Conservation (phyloP, 2,888 invertebrate genomes). For the Busseola fusca region DNA sequence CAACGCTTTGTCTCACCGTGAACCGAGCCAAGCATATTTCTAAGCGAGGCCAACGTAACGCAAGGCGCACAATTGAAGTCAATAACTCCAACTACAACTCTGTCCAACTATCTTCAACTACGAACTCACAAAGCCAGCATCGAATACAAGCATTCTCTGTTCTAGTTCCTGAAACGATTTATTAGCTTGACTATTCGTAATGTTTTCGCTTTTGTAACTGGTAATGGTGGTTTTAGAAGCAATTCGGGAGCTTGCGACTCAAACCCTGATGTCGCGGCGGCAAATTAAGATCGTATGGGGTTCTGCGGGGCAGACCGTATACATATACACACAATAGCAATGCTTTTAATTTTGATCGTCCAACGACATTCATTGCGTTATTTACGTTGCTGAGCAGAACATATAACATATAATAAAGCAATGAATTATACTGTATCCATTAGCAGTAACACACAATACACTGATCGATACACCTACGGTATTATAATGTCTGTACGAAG, state of each 20-base stretch:
- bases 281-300: neutral
- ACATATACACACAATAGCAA: too few relatives aligned
- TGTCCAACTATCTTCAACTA: slow-evolving; percentile 63
- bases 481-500: too few relatives aligned
- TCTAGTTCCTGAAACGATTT: slow-evolving; percentile 64
- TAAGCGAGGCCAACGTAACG: slow-evolving; percentile 54
- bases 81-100: slow-evolving; percentile 61
- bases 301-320: too few relatives aligned
- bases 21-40: slow-evolving; percentile 56
- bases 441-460: too few relatives aligned
- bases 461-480: too few relatives aligned
- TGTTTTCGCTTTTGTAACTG: slow-evolving; percentile 29
- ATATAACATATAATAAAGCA: too few relatives aligned
- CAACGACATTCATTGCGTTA: too few relatives aligned
- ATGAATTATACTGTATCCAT: too few relatives aligned
- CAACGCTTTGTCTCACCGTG: neutral
- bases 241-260: neutral
- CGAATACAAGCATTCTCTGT: slow-evolving; percentile 57
- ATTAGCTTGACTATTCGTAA: slow-evolving; percentile 53
- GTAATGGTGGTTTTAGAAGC: slow-evolving; percentile 6
- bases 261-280: neutral
- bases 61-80: slow-evolving; percentile 64
- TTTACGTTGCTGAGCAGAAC: too few relatives aligned
- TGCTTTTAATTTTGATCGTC: too few relatives aligned
- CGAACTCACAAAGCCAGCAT: slow-evolving; percentile 59